A percentile compares a stretch with the other conserved stretches of the same genome.
These are phyloP conservation scores for Pectinophora gossypiella DNA, from an alignment of 1,140 invertebrate species.

Conservation along the genomic window DNA sequence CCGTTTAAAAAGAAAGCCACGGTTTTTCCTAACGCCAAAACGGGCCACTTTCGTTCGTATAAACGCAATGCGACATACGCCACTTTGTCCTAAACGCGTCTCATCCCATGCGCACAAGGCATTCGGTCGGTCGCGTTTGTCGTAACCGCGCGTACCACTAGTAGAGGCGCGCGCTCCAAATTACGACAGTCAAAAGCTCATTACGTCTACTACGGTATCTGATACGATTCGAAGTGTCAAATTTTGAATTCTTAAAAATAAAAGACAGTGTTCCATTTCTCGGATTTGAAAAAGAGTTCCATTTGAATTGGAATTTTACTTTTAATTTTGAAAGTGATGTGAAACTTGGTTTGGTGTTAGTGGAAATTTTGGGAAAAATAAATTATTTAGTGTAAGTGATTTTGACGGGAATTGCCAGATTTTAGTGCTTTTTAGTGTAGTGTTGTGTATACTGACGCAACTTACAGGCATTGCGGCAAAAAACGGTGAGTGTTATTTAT, in stretches of 20 bases:
- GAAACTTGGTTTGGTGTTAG: not conserved
- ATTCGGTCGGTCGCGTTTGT: conserved; percentile 30
- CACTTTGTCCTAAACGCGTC: conserved; percentile 31
- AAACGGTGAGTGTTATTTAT: not conserved
- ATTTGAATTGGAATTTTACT: too few species aligned
- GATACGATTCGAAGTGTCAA: too few species aligned
- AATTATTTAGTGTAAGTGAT: not conserved
- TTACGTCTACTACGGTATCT: too few species aligned
- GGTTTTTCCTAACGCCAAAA: conserved; percentile 8
- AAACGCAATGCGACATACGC: conserved; percentile 66
- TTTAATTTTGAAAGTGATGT: too few species aligned
- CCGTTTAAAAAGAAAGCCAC: not conserved
- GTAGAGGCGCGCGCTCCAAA: too few species aligned
- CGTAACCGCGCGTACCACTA: not conserved
- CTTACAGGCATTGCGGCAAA: not conserved
- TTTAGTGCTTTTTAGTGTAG: not conserved
- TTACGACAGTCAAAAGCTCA: too few species aligned
- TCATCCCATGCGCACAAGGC: conserved; percentile 57
- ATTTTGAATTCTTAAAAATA: too few species aligned
- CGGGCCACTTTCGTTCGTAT: conserved; percentile 33
- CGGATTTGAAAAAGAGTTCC: too few species aligned
- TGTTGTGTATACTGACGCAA: not conserved
- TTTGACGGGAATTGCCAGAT: not conserved
- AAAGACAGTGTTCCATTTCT: too few species aligned
- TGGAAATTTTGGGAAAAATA: not conserved